Evolutionary conservation across 92 coral and sea anemone species (phyloP).

Genomic region (Zoanthus sociatus): DNA sequence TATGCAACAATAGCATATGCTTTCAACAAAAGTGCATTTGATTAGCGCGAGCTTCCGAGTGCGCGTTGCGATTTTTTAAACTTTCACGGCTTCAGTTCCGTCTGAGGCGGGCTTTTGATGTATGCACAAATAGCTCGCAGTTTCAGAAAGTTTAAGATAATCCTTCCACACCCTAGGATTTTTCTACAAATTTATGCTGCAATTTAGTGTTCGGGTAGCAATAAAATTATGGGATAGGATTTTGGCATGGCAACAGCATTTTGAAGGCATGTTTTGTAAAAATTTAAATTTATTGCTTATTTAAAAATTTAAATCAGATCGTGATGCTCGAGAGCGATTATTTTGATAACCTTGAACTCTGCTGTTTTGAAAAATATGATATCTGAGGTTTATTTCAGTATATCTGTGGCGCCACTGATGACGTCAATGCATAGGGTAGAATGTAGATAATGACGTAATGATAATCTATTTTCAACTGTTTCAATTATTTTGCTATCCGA

Average conservation of each 20-base stretch:
- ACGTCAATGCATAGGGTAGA: too few species aligned
- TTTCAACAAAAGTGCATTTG: too few species aligned
- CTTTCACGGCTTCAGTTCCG: too few species aligned
- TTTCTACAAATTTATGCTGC: not conserved
- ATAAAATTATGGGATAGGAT: not conserved
- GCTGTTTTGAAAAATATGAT: not conserved
- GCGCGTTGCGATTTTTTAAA: too few species aligned
- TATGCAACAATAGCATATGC: too few species aligned
- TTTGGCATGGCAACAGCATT: not conserved
- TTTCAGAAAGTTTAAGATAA: not conserved
- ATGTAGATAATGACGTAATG: too few species aligned
- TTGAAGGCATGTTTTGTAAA: not conserved
- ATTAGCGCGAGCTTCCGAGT: too few species aligned
- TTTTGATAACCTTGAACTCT: not conserved
- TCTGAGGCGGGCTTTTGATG: not conserved
- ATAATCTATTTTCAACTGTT: too few species aligned
- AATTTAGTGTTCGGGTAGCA: not conserved
- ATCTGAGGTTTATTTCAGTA: not conserved
- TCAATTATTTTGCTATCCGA: too few species aligned
- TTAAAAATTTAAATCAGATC: not conserved
- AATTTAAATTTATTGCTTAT: too few species aligned
- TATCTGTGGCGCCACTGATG: not conserved
- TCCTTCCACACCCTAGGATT: not conserved
- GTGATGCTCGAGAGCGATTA: too few species aligned
- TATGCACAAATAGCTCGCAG: not conserved